Evolutionary conservation across 2,113 vertebrate genomes (phyloP), one percentile per base, ranked within the genome.

Genomic region (Romanogobio albipinnatus): DNA sequence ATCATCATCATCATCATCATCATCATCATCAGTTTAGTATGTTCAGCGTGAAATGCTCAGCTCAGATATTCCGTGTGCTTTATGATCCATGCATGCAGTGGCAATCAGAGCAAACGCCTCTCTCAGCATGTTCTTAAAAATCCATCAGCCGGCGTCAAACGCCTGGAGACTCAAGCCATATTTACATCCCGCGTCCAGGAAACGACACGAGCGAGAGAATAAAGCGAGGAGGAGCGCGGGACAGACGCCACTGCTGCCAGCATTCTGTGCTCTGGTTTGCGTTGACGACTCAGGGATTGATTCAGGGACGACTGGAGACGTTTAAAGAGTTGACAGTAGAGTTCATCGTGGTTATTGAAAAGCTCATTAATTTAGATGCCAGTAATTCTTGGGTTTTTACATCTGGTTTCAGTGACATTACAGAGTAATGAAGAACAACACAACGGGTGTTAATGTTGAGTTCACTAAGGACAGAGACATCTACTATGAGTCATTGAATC

Each of bases 241-340:
- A 51, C 92, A 93, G 92, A 92, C 87, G 83, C 49, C 36, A 66
- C n/a, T 85, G 81, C 87, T 89, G 91, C 90, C 91, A 91, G 86
- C 87, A 90, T 89, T 91, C 91, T 85, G 90, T 82, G 87, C 83
- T 76, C 89, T 91, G 89, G 89, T 92, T 90, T 87, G 59, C 68
- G 56, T 85, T 92, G 91, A 92, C 90, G 89, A n/a, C n/a, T 93
- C 91, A 93, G n/a, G n/a, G 90, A 87, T 88, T 71, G 82, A 51
- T 26, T 29, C n/a, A 51, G 45, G 6, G 5, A 26, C n/a, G 45
- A n/a, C 73, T 26, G n/a, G 3, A 74, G 22, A 75, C 9, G 45
- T 56, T 56, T 51, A 6, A 29, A 29, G 29, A 29, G 29, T 39
- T 73, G 70, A 73, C 29, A 29, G 29, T n/a, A 2, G 22, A 47